Conservation (phyloP, 2,113 vertebrate genomes). For the Mungos mungo region DNA sequence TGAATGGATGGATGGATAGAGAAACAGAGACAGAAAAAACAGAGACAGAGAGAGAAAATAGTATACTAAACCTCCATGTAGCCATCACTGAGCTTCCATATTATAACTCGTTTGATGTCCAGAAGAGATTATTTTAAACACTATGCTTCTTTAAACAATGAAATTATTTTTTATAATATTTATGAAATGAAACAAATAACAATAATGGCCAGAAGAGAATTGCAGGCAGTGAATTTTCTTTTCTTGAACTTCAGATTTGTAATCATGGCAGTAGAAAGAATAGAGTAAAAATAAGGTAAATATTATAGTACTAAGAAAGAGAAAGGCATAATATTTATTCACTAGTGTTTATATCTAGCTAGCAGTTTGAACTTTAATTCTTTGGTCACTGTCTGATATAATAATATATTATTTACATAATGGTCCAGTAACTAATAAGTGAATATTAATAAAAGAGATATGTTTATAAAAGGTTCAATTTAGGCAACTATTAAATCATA, state of each 20-base stretch:
- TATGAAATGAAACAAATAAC: background rate
- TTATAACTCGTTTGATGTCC: background rate
- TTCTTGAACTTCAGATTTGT: background rate
- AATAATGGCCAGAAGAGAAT: background rate
- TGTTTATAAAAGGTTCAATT: background rate
- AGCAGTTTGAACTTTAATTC: background rate
- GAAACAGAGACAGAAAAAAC: background rate
- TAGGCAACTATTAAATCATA: background rate
- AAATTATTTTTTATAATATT: background rate
- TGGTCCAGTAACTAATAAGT: background rate
- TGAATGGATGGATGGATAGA: background rate
- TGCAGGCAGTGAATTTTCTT: background rate
- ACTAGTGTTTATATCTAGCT: background rate
- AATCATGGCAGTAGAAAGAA: background rate
- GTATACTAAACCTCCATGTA: background rate
- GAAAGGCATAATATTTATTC: background rate
- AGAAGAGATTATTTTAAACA: slow-evolving; percentile 4
- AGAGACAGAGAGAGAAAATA: background rate
- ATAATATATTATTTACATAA: background rate
- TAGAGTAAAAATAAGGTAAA: slow-evolving; percentile 8
- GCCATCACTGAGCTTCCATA: background rate
- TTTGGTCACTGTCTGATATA: slow-evolving; percentile 1
- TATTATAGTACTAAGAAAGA: background rate
- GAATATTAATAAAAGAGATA: slow-evolving; percentile 21
- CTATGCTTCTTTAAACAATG: background rate